Base-by-base conservation (phyloP, 2,113 vertebrate genomes). In the Crotophaga sulcirostris region DNA sequence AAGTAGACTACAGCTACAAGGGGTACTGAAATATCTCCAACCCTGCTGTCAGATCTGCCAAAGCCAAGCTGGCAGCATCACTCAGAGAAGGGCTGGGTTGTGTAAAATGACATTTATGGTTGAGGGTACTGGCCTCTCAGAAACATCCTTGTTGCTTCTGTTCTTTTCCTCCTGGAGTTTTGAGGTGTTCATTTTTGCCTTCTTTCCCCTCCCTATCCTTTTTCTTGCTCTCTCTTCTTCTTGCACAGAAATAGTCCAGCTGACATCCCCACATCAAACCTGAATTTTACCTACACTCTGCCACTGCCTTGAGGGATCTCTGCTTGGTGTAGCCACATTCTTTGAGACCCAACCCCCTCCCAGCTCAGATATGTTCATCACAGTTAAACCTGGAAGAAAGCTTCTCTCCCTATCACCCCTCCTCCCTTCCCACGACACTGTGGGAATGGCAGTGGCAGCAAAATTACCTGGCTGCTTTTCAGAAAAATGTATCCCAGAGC, bases 391-490 rank as follows among this genome's bases (percentile, higher is more conserved):
- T 87, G 52, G 23, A 40, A 76, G 73, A 92, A 72, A 75, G 33
- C 44, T 16, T 23, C 38, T 1, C 18, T 81, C 20, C 18, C 24
- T 75, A 34, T 79, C 72, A 78, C 21, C 52, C 13, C 40, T 52
- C 60, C 34, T 89, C 26, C 38, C 23, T 75, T 85, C 76, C 40
- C 44, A 60, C 45, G 60, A 45, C 49, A 23, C 36, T n/a, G 67
- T 69, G 14, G 47, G 31, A 89, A 90, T 58, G 72, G 21, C 85
- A 90, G 70, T 49, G 15, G 7, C 91, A 93, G 83, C 73, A 75
- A 58, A 86, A 89, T 89, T 93, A 78, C 66, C 90, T 96, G 93
- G 76, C 90, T 89, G 79, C 79, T 60, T 90, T 88, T 96, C 93
- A 94, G 91, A 90, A 64, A 52, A 92, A 44, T 1, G 5, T 90